These are phyloP conservation scores for Cephus spinipes DNA, from an alignment of 2,888 invertebrate species.

Conservation along the genomic window DNA sequence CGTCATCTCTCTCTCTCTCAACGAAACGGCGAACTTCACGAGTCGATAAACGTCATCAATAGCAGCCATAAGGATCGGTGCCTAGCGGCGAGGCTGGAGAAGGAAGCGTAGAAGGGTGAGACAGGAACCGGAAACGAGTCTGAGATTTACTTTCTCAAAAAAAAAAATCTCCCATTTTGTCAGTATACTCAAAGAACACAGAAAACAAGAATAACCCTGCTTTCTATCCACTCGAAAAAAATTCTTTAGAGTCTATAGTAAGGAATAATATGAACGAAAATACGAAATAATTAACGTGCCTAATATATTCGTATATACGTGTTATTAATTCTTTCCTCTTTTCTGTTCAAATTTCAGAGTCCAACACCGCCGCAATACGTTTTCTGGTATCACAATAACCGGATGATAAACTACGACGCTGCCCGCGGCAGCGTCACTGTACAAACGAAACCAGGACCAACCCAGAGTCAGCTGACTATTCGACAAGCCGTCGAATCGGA, in stretches of 20 bases:
- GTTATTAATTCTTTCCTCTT: not conserved
- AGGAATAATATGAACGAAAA: not conserved
- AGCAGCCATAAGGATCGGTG: too few species aligned
- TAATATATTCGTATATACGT: slow-evolving; percentile 14
- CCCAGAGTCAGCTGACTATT: slow-evolving; percentile 88
- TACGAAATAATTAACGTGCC: not conserved
- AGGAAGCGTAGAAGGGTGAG: too few species aligned
- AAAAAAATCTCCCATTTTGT: too few species aligned
- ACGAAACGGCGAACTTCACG: not conserved
- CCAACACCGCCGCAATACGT: slow-evolving; percentile 94
- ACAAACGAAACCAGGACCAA: slow-evolving; percentile 86
- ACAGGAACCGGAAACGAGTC: too few species aligned
- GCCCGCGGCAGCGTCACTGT: slow-evolving; percentile 85
- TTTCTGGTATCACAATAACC: slow-evolving; percentile 95
- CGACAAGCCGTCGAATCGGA: slow-evolving; percentile 85
- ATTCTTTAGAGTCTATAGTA: not conserved
- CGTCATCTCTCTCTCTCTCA: not conserved
- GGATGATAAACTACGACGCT: slow-evolving; percentile 93
- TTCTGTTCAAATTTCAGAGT: slow-evolving; percentile 73
- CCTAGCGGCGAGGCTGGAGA: too few species aligned
- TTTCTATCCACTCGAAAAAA: not conserved
- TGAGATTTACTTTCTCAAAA: too few species aligned
- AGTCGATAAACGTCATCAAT: too few species aligned
- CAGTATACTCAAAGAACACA: too few species aligned
- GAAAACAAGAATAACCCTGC: too few species aligned